Conservation (phyloP, 2,888 invertebrate genomes). For the Plebejus argus region DNA sequence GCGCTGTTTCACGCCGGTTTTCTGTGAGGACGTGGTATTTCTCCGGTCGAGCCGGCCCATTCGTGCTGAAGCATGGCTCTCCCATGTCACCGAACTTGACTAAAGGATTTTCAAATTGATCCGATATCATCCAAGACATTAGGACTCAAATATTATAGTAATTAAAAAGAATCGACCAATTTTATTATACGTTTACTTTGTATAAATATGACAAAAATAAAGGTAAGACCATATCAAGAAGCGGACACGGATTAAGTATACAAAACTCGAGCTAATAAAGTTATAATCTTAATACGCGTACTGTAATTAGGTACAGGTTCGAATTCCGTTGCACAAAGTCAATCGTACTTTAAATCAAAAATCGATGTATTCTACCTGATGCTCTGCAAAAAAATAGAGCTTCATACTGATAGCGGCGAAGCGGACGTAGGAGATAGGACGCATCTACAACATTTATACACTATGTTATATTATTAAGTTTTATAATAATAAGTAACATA, state of each 20-base stretch:
- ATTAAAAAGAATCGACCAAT: no score
- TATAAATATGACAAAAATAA: no score
- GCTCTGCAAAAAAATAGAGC: constrained; percentile 12
- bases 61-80: no score
- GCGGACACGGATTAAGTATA: background rate
- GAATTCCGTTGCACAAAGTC: constrained; percentile 3
- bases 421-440: background rate
- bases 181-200: no score
- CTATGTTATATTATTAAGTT: no score
- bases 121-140: no score
- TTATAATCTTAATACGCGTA: background rate
- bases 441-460: background rate
- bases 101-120: no score
- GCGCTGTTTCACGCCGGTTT: no score
- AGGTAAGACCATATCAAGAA: background rate
- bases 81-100: no score
- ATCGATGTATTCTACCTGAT: constrained; percentile 22
- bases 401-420: background rate
- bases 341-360: constrained; percentile 9
- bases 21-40: no score
- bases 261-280: background rate
- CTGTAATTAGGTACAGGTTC: constrained; percentile 9
- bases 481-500: background rate
- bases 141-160: no score
- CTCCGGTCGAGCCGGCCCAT: no score